Base-by-base conservation (phyloP, 2,888 invertebrate genomes). In the Agriopis aurantiaria region DNA sequence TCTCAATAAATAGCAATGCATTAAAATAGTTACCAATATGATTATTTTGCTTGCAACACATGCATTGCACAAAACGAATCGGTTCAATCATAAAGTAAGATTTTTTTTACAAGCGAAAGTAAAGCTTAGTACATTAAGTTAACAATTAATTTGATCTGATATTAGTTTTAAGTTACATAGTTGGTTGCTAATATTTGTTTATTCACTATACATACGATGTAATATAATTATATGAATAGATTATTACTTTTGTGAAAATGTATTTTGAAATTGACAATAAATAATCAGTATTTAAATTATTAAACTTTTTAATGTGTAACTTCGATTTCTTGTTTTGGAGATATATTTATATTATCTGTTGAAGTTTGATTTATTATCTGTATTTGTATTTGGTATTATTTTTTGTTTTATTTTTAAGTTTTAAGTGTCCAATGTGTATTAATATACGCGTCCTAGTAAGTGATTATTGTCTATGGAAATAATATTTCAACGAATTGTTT, bases 241-340 rank as follows among this genome's bases (percentile, higher is more conserved):
- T 71, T 78, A 80, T 82, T 58, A 58, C 46, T 58, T 58, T 80
- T 79, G 69, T 82, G 77, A 83, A 63, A 84, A 86, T 85, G 89
- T 91, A 89, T 90, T 91, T 91, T 82, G 83, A 80, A 91, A 87
- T 91, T 87, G 93, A 93, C 93, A 93, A 93, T 93, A 93, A 93
- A 92, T 92, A 91, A 92, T 87, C 92, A 93, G 92, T 93, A 93
- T 93, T 93, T 92, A 91, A 90, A 90, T 89, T 89, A 89, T 88
- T 86, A 76, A 84, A 86, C 82, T 78, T 75, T 77, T 75, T 71
- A 71, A 75, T 79, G 75, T 77, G 73, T 76, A 75, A 72, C 74
- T 81, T 82, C 80, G 84, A 88, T 87, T 88, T 89, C 87, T 91
- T 93, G 87, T 91, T 90, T 87, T 86, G 86, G 84, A 86, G 85